Conservation (phyloP, 2,113 vertebrate genomes). For the Turdus rufiventris region DNA sequence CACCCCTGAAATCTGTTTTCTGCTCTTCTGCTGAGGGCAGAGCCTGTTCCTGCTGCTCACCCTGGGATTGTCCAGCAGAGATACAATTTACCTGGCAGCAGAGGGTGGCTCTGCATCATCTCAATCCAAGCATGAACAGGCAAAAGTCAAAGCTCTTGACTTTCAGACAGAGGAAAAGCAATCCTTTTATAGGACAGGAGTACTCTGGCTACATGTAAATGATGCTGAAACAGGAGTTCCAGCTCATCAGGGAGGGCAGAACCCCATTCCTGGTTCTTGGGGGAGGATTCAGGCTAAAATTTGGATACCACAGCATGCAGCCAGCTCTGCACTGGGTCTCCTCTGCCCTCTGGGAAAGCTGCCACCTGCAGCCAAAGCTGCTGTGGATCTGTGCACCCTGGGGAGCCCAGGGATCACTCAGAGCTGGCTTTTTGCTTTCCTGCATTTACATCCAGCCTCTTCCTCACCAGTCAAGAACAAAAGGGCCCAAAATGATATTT, state of each 20-base stretch:
- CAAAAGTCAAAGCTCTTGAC: neutral
- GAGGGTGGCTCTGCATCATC: neutral
- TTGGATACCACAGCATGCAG: neutral
- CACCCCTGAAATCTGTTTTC: neutral
- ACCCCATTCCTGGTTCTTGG: neutral
- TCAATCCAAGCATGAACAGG: neutral
- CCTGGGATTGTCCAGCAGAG: neutral
- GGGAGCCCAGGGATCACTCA: neutral
- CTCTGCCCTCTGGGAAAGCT: neutral
- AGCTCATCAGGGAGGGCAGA: neutral
- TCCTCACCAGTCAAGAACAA: neutral
- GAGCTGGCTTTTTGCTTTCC: neutral
- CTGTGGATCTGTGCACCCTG: rapidly evolving
- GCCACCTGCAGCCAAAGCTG: neutral
- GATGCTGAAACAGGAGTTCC: neutral
- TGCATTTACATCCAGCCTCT: neutral
- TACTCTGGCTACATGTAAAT: neutral
- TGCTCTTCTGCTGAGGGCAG: neutral
- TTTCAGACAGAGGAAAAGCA: neutral
- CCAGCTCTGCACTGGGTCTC: neutral
- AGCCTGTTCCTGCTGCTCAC: neutral
- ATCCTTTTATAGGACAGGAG: neutral
- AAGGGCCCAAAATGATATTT: neutral
- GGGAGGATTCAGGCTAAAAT: neutral
- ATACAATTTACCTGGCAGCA: neutral